These are phyloP conservation scores for Gnathochromis pfefferi DNA, from an alignment of 2,113 vertebrate species.

Conservation along the genomic window DNA sequence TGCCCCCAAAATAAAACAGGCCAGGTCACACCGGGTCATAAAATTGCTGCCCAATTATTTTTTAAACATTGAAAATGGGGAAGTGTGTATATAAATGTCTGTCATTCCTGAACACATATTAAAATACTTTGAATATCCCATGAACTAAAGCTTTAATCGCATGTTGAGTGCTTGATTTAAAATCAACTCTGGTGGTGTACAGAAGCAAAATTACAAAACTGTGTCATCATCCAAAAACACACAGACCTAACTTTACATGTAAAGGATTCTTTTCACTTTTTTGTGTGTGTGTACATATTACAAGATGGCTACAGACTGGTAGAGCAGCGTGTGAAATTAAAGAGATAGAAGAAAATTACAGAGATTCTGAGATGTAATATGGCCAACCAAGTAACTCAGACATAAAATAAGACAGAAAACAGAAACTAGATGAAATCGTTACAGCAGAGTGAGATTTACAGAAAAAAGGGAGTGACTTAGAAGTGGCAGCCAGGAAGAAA, in stretches of 20 bases:
- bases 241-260: background rate
- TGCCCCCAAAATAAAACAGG: background rate
- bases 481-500: slow-evolving; percentile 10
- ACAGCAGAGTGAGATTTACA: background rate
- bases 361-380: background rate
- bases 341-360: background rate
- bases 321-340: background rate
- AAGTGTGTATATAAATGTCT: background rate
- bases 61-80: background rate
- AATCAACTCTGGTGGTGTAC: background rate
- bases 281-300: background rate
- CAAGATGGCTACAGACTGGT: background rate
- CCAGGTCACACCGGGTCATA: background rate
- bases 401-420: background rate
- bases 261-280: background rate
- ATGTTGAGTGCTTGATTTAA: background rate
- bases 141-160: background rate
- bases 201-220: background rate
- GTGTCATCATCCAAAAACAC: background rate
- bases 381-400: background rate
- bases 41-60: background rate
- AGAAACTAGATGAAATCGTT: background rate
- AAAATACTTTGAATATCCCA: background rate
- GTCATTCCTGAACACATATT: background rate
- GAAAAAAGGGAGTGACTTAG: background rate